Evolutionary conservation across 2,113 vertebrate species (phyloP).

Genomic region (Ploceus nigricollis): DNA sequence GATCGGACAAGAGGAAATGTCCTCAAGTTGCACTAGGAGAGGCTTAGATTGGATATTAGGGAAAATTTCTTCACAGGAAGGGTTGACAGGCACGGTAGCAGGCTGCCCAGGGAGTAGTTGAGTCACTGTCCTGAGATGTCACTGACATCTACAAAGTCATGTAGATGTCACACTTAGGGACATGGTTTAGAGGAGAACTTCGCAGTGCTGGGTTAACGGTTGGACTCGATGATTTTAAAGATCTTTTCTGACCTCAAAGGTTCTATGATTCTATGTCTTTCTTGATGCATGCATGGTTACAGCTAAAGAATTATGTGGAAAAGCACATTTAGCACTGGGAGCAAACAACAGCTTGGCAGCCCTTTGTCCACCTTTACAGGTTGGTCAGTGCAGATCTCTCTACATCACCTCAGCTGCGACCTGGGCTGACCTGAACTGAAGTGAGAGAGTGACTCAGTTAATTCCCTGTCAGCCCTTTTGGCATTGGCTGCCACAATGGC

Average conservation of each 20-base stretch:
- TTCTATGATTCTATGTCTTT: not conserved
- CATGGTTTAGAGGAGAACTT: not conserved
- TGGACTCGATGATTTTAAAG: not conserved
- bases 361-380: not conserved
- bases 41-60: not conserved
- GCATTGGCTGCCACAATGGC: rapidly evolving
- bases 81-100: not conserved
- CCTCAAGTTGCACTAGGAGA: not conserved
- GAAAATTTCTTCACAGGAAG: not conserved
- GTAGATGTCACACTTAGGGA: not conserved
- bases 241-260: not conserved
- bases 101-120: not conserved
- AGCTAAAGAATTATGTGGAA: not conserved
- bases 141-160: too few relatives aligned
- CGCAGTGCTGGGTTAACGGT: not conserved
- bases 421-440: not conserved
- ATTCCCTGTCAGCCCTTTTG: not conserved
- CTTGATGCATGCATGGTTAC: not conserved
- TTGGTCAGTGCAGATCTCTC: not conserved
- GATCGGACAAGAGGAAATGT: not conserved
- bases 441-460: not conserved
- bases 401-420: not conserved
- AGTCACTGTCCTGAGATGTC: not conserved
- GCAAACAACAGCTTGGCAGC: not conserved
- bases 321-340: not conserved